Base-by-base conservation (phyloP, 2,888 invertebrate species). In the Cheilosia grossa region DNA sequence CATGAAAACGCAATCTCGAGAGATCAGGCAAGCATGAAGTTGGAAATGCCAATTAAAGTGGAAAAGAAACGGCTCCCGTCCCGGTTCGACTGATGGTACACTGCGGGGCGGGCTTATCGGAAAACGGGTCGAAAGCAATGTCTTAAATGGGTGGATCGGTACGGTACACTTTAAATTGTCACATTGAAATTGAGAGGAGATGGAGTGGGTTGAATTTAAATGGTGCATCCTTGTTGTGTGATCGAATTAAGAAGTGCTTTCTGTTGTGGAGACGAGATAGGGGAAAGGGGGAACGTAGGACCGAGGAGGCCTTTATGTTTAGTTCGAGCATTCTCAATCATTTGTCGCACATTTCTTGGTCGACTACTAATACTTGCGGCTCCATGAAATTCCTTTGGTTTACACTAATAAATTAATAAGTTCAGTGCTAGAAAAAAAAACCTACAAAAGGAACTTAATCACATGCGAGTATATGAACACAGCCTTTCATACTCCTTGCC, bases 21-120 rank as follows among this genome's bases (percentile, higher is more conserved):
- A 66, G 70, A 72, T 77, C 72, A 66, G 64, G 44, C 30, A 61
- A 66, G 70, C 82, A 82, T 77, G 70, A 82, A 82, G 77, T 66
- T 75, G 70, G 82, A 72, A 82, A 82, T 77, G 64, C 58, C 82
- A 70, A 82, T 82, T 82, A 75, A 64, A 82, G 70, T 70, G 64
- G 51, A 66, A 37, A 64, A 58, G 74, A 58, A 81, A 82, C 58
- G 66, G 66, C 70, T 70, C 72, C 59, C 47, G 64, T 64, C 27
- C 58, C 58, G 58, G 81, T 61, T 69, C 51, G 74, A 58, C 64
- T 56, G 56, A 21, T 69, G 27, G 40, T 53, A 7, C 7, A 17
- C 9, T 17, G 42, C 7, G 19, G 47, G 13, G 42, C 7, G 19
- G 47, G 13, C 33, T 37, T 53, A 82, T 75, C 74, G 70, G 70